Conservation (phyloP, 2,888 invertebrate genomes). For the Noctua janthe region DNA sequence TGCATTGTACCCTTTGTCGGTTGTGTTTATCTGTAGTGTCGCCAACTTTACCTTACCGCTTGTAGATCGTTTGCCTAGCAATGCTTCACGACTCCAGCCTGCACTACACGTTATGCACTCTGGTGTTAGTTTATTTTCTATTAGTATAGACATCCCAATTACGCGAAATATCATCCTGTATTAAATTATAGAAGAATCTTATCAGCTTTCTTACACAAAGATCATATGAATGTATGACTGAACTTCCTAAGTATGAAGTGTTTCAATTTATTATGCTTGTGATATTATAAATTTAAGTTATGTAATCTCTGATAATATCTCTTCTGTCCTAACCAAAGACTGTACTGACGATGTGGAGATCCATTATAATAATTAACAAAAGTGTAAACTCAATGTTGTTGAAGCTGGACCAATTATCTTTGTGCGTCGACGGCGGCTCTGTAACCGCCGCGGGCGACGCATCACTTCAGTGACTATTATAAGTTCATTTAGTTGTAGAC, state of each 20-base stretch:
- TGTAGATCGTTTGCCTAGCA: conserved; percentile 69
- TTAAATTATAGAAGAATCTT: conserved; percentile 54
- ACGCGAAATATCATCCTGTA: conserved; percentile 56
- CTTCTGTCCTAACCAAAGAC: conserved; percentile 90
- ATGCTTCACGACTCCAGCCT: conserved; percentile 47
- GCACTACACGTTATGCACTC: conserved; percentile 71
- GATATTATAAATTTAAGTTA: conserved; percentile 88
- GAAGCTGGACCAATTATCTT: conserved; percentile 87
- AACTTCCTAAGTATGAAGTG: conserved; percentile 70
- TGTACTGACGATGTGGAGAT: conserved; percentile 82
- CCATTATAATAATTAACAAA: conserved; percentile 78
- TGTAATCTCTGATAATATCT: conserved; percentile 80
- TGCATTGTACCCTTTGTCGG: conserved; percentile 87
- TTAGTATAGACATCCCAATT: conserved; percentile 57
- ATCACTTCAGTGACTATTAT: conserved; percentile 73
- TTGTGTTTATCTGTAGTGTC: conserved; percentile 73
- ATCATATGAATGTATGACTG: conserved; percentile 71
- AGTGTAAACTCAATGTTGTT: conserved; percentile 77
- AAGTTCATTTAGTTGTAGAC: conserved; percentile 79
- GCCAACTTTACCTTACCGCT: conserved; percentile 75
- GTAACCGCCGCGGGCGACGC: conserved; percentile 64
- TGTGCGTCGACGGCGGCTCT: conserved; percentile 69
- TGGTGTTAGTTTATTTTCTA: conserved; percentile 71
- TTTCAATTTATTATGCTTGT: conserved; percentile 86
- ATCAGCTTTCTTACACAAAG: conserved; percentile 65